Evolutionary conservation across 2,888 invertebrate genomes (phyloP), one percentile per base, ranked within the genome.

Genomic region (Pegoplata infirma): DNA sequence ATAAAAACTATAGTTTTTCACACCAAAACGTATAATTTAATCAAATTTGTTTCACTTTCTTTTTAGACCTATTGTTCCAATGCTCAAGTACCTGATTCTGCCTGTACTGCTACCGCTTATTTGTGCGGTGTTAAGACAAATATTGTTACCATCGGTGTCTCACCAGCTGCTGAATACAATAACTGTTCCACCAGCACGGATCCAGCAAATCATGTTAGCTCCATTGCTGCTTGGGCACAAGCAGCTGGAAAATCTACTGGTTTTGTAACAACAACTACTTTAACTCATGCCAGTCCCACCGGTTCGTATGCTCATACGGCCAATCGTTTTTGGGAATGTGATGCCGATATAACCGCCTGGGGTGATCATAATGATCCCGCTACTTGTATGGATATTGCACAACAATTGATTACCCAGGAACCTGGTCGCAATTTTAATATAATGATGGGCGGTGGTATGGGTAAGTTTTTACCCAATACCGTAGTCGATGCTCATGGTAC

Each of bases 281-380:
- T 96, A 0, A 96, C 96, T 0, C 94, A 96, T 85, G 96, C 95
- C 0, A 94, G 94, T 1, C 95, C 95, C 0, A 93, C 94, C 0
- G 92, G 91, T 0, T 88, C 91, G 83, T 93, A 91, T 83, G 92
- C 92, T 0, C 92, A 92, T 78, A 91, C 91, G 0, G 92, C 94
- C 0, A 91, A 92, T 72, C 90, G 95, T 6, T 91, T 93, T 82
- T 95, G 94, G 93, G 95, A 95, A 87, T 91, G 90, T 3, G 94
- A 95, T 83, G 90, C 90, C 0, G 92, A 93, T 55, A 84, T 93
- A 0, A 3, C 17, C 5, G 3, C 3, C 0, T 47, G 59, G 6
- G 76, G 68, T 3, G 59, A 21, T 1, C 32, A 32, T 32, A 32
- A 32, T 32, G 78, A 82, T 16, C 25, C 72, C 12, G 36, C 10